Conservation (phyloP, 1,140 invertebrate species). For the Tetragnatha versicolor region DNA sequence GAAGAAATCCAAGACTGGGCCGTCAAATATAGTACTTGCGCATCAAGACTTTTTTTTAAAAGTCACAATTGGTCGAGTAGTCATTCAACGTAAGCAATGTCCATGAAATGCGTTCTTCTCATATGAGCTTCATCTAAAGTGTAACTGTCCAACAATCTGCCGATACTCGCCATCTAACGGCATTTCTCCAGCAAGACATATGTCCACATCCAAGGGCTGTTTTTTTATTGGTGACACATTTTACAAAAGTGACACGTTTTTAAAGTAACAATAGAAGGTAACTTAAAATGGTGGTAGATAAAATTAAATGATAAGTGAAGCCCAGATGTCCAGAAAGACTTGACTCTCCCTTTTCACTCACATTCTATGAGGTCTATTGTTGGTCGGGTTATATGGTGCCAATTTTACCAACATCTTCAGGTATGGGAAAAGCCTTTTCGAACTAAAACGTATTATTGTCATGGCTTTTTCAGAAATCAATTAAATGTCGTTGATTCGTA, state of each 20-base stretch:
- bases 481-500: too few species aligned
- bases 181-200: background rate
- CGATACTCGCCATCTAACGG: background rate
- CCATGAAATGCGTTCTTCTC: background rate
- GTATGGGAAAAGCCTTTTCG: too few species aligned
- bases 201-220: background rate
- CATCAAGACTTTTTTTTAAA: background rate
- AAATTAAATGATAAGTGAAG: constrained; percentile 48
- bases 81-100: too few species aligned
- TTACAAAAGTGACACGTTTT: constrained; percentile 31
- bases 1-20: too few species aligned
- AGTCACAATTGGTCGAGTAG: too few species aligned
- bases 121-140: background rate
- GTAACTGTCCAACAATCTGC: constrained; percentile 24
- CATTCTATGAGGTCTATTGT: too few species aligned
- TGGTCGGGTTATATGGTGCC: too few species aligned
- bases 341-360: too few species aligned
- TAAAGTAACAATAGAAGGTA: constrained; percentile 36
- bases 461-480: too few species aligned
- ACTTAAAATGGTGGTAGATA: constrained; percentile 40
- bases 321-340: constrained; percentile 41
- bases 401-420: too few species aligned
- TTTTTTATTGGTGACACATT: constrained; percentile 27
- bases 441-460: too few species aligned
- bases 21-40: too few species aligned